A percentile compares a stretch with the other conserved stretches of the same genome.
Conservation (phyloP, 2,888 invertebrate genomes). For the Bombylius major region DNA sequence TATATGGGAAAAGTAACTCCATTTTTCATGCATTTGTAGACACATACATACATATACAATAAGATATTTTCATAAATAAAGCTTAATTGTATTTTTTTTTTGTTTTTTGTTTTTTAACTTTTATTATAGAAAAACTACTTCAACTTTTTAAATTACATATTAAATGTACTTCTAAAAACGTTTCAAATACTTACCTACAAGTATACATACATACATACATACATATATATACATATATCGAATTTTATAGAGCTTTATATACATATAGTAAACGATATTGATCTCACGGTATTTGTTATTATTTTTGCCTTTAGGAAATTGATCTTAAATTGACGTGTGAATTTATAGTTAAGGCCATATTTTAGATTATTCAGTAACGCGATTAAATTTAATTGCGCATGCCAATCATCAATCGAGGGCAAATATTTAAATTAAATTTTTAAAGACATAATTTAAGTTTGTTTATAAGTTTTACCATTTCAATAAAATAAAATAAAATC, state of each 20-base stretch:
- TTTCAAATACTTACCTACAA: no score
- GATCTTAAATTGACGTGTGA: conserved; percentile 18
- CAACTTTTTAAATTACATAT: no score
- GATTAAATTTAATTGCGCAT: conserved; percentile 8
- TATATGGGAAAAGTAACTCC: no score
- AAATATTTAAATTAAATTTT: conserved; percentile 5
- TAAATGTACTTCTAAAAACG: no score
- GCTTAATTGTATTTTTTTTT: no score
- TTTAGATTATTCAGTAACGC: conserved; percentile 1
- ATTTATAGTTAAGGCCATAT: conserved; percentile 15
- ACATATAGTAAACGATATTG: conserved; percentile 11
- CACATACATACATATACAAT: no score
- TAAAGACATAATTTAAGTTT: conserved; percentile 1
- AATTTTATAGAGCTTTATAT: neutral
- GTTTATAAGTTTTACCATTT: conserved; percentile 1
- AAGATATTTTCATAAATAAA: no score
- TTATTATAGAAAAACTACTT: no score
- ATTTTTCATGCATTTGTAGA: no score
- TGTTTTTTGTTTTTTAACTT: no score
- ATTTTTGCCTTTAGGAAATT: conserved; percentile 15
- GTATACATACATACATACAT: no score
- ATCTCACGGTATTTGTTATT: conserved; percentile 15
- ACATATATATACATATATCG: no score
- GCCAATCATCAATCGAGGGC: conserved; percentile 6
- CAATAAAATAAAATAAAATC: neutral